phyloP scores from a whole-genome alignment of 92 coral and sea anemone genomes.

The Desmophyllum pertusum region DNA sequence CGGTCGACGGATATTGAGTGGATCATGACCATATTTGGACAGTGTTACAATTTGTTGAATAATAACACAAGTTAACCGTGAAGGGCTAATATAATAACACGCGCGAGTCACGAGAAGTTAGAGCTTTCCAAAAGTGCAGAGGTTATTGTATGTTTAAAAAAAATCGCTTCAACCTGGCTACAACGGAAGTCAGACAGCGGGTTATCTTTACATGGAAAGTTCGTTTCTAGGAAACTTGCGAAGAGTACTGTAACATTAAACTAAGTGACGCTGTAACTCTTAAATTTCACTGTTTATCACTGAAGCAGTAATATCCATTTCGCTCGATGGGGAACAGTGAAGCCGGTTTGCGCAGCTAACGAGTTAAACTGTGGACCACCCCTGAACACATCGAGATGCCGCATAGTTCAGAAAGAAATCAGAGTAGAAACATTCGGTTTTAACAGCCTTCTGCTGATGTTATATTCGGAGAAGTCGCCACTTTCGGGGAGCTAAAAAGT shows the following conservation, averaged over 20 bases:
- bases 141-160: background rate
- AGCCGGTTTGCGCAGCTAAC: no score
- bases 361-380: no score
- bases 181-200: background rate
- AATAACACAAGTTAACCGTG: no score
- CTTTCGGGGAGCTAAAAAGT: background rate
- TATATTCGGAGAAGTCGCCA: no score
- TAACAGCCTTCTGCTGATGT: no score
- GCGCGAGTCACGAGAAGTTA: background rate
- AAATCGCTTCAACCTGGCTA: background rate
- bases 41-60: no score
- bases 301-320: background rate
- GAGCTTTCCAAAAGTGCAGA: background rate
- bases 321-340: no score
- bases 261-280: background rate
- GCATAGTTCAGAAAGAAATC: background rate
- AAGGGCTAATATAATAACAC: background rate
- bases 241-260: background rate
- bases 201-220: no score
- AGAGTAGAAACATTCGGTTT: background rate
- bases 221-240: background rate
- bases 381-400: background rate
- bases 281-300: no score
- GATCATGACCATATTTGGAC: no score
- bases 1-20: no score